Evolutionary conservation across 2,797 vertebrate genomes (phyloP).

Genomic region (Gymnodraco acuticeps): DNA sequence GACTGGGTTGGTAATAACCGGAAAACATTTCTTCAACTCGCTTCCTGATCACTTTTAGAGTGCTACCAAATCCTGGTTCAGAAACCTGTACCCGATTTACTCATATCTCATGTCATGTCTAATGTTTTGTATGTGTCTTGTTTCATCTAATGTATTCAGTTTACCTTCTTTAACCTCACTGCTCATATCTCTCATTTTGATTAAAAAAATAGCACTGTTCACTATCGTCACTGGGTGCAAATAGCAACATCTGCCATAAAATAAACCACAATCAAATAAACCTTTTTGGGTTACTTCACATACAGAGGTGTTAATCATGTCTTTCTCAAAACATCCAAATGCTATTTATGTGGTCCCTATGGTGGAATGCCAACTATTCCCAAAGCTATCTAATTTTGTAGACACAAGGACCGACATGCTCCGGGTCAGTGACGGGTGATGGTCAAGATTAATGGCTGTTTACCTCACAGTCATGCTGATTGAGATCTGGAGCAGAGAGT

Average conservation of each 20-base stretch:
- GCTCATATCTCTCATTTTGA: not conserved
- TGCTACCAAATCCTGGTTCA: not conserved
- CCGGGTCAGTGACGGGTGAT: conserved; percentile 11
- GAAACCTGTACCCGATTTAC: not conserved
- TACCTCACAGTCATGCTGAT: conserved; percentile 30
- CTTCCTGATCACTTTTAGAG: not conserved
- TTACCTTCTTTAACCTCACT: conserved; percentile 4
- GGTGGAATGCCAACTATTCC: conserved; percentile 5
- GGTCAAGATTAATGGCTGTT: conserved; percentile 31
- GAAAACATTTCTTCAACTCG: not conserved
- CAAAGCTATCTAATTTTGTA: conserved; percentile 26
- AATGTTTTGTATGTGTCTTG: not conserved
- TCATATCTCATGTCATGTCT: not conserved
- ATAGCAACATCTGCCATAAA: too few species aligned
- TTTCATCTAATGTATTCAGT: not conserved
- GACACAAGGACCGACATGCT: not conserved
- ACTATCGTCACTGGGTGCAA: too few species aligned
- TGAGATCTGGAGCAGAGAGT: not conserved
- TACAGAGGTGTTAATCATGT: conserved; percentile 12
- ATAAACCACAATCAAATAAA: too few species aligned
- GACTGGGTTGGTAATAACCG: too few species aligned
- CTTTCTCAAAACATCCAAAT: conserved; percentile 29
- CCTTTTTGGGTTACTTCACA: not conserved
- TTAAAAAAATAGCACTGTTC: not conserved
- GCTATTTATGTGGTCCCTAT: conserved; percentile 22